phyloP scores from a whole-genome alignment of 2,113 vertebrate genomes.

The Anhinga rufa region DNA sequence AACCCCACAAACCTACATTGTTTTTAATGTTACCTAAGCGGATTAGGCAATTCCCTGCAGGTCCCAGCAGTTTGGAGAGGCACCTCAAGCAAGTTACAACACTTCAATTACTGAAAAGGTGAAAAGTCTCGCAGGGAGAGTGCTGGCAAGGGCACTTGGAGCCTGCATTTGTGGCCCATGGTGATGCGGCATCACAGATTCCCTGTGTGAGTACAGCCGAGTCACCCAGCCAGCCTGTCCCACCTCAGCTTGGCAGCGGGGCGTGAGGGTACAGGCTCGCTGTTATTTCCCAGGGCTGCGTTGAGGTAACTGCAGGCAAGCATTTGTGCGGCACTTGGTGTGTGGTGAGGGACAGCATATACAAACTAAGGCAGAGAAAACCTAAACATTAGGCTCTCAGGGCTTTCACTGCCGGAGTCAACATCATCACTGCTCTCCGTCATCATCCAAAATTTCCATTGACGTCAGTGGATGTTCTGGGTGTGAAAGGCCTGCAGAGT shows the following conservation, averaged over 20 bases:
- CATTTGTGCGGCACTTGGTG: accelerated
- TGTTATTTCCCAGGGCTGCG: neutral
- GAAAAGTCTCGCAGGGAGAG: neutral
- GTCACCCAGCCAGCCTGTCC: neutral
- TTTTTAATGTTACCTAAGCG: neutral
- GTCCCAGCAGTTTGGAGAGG: neutral
- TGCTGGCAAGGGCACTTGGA: neutral
- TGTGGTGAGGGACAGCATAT: neutral
- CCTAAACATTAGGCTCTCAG: constrained; percentile 39
- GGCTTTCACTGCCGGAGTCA: constrained; percentile 31
- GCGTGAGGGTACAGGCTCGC: accelerated
- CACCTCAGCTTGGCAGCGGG: accelerated
- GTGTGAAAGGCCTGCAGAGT: neutral
- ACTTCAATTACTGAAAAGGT: neutral
- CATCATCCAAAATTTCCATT: constrained; percentile 55
- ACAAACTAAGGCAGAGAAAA: constrained; percentile 51
- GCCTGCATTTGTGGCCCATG: neutral
- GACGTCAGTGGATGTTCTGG: constrained; percentile 46
- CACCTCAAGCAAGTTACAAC: neutral
- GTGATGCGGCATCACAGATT: neutral
- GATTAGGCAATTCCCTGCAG: neutral
- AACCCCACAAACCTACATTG: neutral
- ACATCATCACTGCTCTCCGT: constrained; percentile 27
- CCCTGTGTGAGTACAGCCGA: neutral
- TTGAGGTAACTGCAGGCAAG: neutral